Evolutionary conservation across 2,797 vertebrate genomes (phyloP).

Genomic region (Microctenopoma lineatum): DNA sequence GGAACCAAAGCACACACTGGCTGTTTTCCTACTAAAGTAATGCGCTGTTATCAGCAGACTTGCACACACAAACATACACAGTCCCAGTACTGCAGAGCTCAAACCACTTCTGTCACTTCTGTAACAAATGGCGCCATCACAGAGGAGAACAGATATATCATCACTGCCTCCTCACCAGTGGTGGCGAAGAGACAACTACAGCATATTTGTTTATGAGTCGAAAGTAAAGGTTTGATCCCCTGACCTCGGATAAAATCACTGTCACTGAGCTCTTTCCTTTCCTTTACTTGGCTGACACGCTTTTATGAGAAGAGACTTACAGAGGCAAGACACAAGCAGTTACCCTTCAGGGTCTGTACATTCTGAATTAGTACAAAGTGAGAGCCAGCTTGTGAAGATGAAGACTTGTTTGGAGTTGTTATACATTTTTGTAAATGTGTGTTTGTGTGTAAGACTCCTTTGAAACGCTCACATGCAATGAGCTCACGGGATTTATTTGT

Average conservation of each 20-base stretch:
- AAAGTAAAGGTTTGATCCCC: conserved; percentile 32
- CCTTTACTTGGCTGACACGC: too few species aligned
- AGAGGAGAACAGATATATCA: conserved; percentile 68
- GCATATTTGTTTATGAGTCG: conserved; percentile 38
- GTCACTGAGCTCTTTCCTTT: neutral
- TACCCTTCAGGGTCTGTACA: too few species aligned
- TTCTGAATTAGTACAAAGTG: too few species aligned
- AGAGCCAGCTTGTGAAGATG: too few species aligned
- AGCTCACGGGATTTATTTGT: neutral
- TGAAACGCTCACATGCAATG: neutral
- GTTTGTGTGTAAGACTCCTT: too few species aligned
- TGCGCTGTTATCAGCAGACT: conserved; percentile 60
- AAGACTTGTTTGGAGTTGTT: too few species aligned
- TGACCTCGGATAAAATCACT: neutral
- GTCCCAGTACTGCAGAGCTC: conserved; percentile 65
- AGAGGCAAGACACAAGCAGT: too few species aligned
- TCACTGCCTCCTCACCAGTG: conserved; percentile 47
- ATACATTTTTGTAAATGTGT: too few species aligned
- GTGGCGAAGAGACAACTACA: conserved; percentile 10
- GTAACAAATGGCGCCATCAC: conserved; percentile 76
- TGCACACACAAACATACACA: conserved; percentile 34
- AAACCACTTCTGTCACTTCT: conserved; percentile 69
- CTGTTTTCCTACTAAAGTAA: conserved; percentile 68
- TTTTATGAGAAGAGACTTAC: too few species aligned
- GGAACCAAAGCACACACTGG: conserved; percentile 57